Evolutionary conservation across 2,113 vertebrate species (phyloP), one percentile per base, ranked within the genome.

Genomic region (Anser brachyrhynchus): DNA sequence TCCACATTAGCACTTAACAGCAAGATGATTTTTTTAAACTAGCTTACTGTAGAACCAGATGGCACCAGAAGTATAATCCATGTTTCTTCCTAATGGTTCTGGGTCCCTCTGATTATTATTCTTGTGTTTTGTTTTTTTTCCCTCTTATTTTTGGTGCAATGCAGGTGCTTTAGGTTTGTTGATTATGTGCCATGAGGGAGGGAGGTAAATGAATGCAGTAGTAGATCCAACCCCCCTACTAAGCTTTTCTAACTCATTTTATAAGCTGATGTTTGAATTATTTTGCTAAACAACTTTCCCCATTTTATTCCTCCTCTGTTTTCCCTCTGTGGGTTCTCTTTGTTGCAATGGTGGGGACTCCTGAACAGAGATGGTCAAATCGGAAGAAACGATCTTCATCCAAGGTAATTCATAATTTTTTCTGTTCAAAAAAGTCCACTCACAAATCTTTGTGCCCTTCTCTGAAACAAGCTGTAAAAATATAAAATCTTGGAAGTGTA

Each of bases 281-380:
- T 39, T 86, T 86, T 52, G 21, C 65, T 94, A 59, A 97, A 46
- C 12, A 22, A 22, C 19, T 91, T 82, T 89, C 16, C 58, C 44
- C 3, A 9, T 87, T 94, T 87, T 89, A 11, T 9, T 84, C 11
- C 23, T 65, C 23, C 4, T 37, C 3, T 93, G n/a, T 90, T 84
- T 91, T 3, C 51, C 69, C n/a, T 71, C 76, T 74, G 54, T 83
- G 95, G 89, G 26, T 76, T 66, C 37, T 35, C 59, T 84, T 70
- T 66, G 81, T 28, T 55, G 6, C 17, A 5, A 66, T 66, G 96
- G 29, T 81, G 86, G 95, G 89, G 11, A 33, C 59, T 43, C 35
- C 21, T 35, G 44, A 64, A 49, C 52, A 98, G 98, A 97, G 97
- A 5, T 98, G 98, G 98, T 96, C 97, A 49, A 98, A 97, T 95